Base-by-base conservation (phyloP, 2,888 invertebrate genomes). In the Drosophila incognita region DNA sequence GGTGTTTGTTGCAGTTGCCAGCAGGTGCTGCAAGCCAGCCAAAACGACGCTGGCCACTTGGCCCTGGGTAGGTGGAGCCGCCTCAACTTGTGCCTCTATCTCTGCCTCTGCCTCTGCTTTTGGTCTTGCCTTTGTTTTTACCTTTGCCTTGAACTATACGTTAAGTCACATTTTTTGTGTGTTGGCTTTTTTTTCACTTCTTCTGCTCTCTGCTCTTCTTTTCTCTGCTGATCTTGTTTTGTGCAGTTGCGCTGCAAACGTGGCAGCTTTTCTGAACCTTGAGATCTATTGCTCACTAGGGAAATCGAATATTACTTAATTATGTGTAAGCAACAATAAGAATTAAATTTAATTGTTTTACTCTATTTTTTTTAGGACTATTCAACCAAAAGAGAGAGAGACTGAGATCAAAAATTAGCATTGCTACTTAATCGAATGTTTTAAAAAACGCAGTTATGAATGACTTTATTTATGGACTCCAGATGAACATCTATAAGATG, bases 21-120 rank as follows among this genome's bases (percentile, higher is more conserved):
- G 89, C 89, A 90, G 90, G 91, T 87, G 86, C 77, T 77, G 82
- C 86, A 57, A 56, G 71, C 86, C 82, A 87, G 86, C 90, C 86
- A 87, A 70, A 73, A 69, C 80, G 83, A 88, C 83, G 83, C 68
- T 82, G 76, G 49, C 56, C 61, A 63, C 70, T 74, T 56, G 67
- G 57, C 59, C 52, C 33, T 59, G 60, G 73, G 89, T 81, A 85
- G 89, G 89, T 87, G 85, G 90, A 90, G 87, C 89, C 75, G 90
- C 62, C 62, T 68, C 49, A 63, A 51, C 53, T 54, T 61, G 31
- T 56, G 69, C 8, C 27, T 10, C 27, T 49, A 59, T 66, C 60
- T n/a, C 56, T n/a, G 67, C 46, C 65, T 60, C 38, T 40, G n/a
- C 36, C 48, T 42, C 42, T 15, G 46, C 46, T 46, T n/a, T 29